Evolutionary conservation across 2,888 invertebrate species (phyloP), one percentile per base, ranked within the genome.

Genomic region (Podabrus alpinus): DNA sequence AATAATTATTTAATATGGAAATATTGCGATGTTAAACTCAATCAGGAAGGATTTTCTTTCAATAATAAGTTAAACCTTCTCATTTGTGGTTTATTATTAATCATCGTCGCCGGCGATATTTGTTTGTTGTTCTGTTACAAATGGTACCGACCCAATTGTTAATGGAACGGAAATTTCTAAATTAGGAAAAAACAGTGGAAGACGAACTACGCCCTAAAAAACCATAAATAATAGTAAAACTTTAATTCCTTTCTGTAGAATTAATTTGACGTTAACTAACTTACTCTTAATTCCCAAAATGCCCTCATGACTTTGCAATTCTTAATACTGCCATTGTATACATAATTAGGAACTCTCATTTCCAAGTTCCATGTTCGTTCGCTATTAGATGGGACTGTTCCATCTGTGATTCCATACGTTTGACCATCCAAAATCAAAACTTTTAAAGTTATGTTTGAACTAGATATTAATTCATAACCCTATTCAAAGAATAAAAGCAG

Each of bases 311-410:
- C 17, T 13, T 60, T 25, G 17, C 75, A 69, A 11, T 25, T 15
- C 7, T 15, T 1, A 9, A 69, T 29, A 45, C 45, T 69, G 11
- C 72, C 72, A 25, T 25, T 17, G 24, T 67, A 75, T 25, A 66
- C 69, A 19, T 72, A 15, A 1, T 19, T 0, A 2, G 75, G 72
- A 66, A 75, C 17, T 45, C 62, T 66, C 11, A 72, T 15, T 59
- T 75, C 59, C 9, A 72, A 59, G 21, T 75, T 17, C 75, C 75
- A 75, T 15, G 21, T 29, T n/a, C 72, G 69, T 25, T 75, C 67
- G 15, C 0, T 16, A 13, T 16, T 15, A 2, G 66, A 15, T 9
- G 19, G 11, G 3, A 75, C 75, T 2, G n/a, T 17, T 24, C 75
- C 68, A 66, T 69, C 17, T 10, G 13, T 59, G 15, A 75, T 24